Evolutionary conservation across 2,888 invertebrate species (phyloP).

Genomic region (Aradus depressus): DNA sequence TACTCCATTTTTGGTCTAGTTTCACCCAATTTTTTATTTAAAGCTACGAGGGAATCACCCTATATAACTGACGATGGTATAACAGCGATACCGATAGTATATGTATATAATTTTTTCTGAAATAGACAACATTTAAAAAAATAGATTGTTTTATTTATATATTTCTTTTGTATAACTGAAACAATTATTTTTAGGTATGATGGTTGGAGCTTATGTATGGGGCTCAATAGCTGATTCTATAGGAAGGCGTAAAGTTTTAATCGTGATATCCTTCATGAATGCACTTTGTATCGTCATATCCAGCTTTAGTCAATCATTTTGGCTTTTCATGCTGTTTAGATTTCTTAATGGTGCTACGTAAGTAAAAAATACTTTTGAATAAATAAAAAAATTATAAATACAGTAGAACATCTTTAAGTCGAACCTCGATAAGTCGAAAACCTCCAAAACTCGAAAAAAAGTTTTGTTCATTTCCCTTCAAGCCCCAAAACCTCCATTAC

Average conservation of each 20-base stretch:
- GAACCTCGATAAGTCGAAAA: no score
- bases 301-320: slow-evolving; percentile 78
- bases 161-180: neutral
- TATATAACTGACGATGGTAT: neutral
- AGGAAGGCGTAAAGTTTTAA: slow-evolving; percentile 77
- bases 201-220: slow-evolving; percentile 89
- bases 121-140: neutral
- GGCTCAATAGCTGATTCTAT: slow-evolving; percentile 81
- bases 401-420: no score
- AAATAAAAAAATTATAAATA: no score
- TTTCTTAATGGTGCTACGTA: slow-evolving; percentile 90
- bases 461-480: no score
- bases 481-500: no score
- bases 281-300: slow-evolving; percentile 81
- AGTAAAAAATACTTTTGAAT: slow-evolving; percentile 43
- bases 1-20: no score
- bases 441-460: no score
- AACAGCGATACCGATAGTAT: neutral
- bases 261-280: slow-evolving; percentile 82
- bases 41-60: no score
- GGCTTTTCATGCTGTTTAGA: slow-evolving; percentile 78
- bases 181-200: slow-evolving; percentile 59
- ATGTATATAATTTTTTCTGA: neutral
- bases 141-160: neutral
- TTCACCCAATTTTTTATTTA: no score